Percentiles rank a stretch among this genome's conserved stretches.
These are phyloP conservation scores for Apteryx owenii DNA, from an alignment of 2,113 vertebrate genomes.

Conservation along the genomic window DNA sequence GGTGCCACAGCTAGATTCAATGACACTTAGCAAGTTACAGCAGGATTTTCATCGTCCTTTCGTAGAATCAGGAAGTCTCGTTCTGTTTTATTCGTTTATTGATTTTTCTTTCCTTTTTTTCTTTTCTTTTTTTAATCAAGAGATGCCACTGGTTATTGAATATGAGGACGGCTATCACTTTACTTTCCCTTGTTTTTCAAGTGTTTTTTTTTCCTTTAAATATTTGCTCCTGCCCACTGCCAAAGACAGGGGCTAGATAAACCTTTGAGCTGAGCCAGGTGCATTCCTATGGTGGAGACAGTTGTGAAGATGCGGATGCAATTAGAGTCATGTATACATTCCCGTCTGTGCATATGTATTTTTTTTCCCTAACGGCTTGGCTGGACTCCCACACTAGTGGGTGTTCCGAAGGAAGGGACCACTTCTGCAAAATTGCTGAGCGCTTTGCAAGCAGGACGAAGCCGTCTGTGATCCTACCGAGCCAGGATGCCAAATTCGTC, in stretches of 20 bases:
- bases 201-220: neutral
- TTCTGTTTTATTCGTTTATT: neutral
- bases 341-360: neutral
- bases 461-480: neutral
- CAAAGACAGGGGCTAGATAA: neutral
- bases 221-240: neutral
- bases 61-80: neutral
- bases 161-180: neutral
- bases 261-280: neutral
- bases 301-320: fast-evolving
- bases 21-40: neutral
- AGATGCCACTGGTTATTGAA: neutral
- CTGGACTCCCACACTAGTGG: neutral
- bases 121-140: neutral
- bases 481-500: neutral
- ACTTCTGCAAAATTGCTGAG: neutral
- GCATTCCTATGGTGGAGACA: neutral
- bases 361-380: neutral
- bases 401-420: neutral
- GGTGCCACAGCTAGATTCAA: neutral
- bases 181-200: neutral
- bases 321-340: neutral
- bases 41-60: neutral
- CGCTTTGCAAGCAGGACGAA: neutral
- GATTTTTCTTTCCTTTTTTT: neutral